Base-by-base conservation (phyloP, 2,113 vertebrate genomes). In the Corythornis vintsioides region DNA sequence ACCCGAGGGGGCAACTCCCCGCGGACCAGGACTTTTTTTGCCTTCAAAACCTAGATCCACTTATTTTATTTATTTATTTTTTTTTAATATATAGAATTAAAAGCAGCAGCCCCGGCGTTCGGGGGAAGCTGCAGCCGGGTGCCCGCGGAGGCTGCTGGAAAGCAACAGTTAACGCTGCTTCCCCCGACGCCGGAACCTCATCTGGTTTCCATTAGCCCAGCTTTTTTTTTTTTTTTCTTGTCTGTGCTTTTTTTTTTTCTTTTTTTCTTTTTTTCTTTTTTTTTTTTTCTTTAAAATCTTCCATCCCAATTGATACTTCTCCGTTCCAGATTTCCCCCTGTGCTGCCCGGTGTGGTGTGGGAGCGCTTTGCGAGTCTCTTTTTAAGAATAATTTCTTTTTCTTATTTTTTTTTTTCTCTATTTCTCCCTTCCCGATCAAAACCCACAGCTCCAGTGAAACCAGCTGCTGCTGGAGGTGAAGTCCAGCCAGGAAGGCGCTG, bases 171-270 rank as follows among this genome's bases (percentile, higher is more conserved):
- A 87, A 84, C 8, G 50, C 22, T 4, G 82, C 78, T 91, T 45
- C 70, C 77, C 85, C 74, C 5, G 11, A 4, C 73, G 22, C 85
- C 13, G 55, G 14, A 89, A 1, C 52, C 55, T 83, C 95, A 94
- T 95, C 95, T 97, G 95, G 75, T 96, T 96, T 75, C n/a, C 69
- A 85, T 96, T 96, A 96, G 8, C 75, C 7, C 12, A 31, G 79
- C 29, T 53, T 21, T 15, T 22, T 15, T 2, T 35, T 28, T 38
- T 45, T 22, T 16, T 17, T 22, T 50, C 48, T 24, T 22, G 7
- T 5, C 9, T 38, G 9, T 38, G 9, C 9, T 38, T 38, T 9
- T 38, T 38, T 9, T 9, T 38, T 10, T 9, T 38, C 52, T 24
- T 26, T 9, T 13, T 14, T 24, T 13, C 2, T n/a, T 31, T 38